phyloP scores from a whole-genome alignment of 2,113 vertebrate species.

The Nannospalax galili region DNA sequence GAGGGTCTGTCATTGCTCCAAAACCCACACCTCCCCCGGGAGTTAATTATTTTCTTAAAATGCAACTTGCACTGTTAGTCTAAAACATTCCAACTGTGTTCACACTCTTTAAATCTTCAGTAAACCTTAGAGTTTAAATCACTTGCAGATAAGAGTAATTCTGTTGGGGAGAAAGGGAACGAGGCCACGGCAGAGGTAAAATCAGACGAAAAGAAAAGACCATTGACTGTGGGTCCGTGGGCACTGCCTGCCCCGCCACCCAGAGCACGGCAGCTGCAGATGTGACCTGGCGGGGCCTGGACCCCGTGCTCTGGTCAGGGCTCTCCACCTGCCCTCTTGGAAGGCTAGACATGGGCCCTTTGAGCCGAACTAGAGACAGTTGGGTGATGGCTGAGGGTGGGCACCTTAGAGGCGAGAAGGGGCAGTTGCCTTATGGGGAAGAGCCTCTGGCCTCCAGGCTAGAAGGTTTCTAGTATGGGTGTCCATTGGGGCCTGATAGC shows the following conservation, averaged over 20 bases:
- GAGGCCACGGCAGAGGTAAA: conserved; percentile 78
- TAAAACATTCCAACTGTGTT: conserved; percentile 96
- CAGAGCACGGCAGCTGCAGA: conserved; percentile 74
- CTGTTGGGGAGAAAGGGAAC: conserved; percentile 84
- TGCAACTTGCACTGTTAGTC: conserved; percentile 91
- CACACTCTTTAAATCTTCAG: conserved; percentile 96
- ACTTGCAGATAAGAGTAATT: conserved; percentile 92
- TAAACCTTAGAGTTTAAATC: conserved; percentile 90
- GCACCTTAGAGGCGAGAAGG: too few relatives aligned
- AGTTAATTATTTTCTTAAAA: conserved; percentile 96
- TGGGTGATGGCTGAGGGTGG: fast-evolving
- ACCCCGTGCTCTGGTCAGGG: not conserved
- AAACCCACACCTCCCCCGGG: conserved; percentile 90
- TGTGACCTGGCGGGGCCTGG: conserved; percentile 78
- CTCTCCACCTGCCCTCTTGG: not conserved
- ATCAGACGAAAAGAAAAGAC: conserved; percentile 55
- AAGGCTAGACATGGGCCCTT: not conserved
- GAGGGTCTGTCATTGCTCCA: conserved; percentile 90
- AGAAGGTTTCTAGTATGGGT: not conserved
- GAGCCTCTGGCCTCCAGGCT: not conserved
- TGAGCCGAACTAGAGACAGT: not conserved
- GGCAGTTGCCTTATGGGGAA: too few relatives aligned
- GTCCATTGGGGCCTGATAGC: too few relatives aligned
- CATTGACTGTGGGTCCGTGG: conserved; percentile 71
- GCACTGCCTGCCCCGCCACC: conserved; percentile 78